These are phyloP conservation scores for Prunella strophiata DNA, from an alignment of 2,797 vertebrate genomes.

Conservation along the genomic window DNA sequence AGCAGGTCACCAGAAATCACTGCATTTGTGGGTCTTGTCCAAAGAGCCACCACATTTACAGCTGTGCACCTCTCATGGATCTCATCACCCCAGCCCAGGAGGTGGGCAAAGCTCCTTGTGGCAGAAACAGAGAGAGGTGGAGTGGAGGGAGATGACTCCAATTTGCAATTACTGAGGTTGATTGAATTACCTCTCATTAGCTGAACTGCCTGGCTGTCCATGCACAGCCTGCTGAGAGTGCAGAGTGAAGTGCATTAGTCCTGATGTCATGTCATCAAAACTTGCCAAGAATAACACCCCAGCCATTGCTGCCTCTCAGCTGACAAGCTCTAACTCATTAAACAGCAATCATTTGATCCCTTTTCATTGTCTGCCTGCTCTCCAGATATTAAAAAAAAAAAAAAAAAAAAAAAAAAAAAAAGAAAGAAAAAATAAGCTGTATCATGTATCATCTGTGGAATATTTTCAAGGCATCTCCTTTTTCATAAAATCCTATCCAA, in stretches of 20 bases:
- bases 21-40: not conserved
- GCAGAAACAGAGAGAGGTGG: not conserved
- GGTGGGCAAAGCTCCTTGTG: not conserved
- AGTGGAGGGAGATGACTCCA: not conserved
- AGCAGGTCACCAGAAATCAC: not conserved
- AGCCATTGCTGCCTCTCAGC: not conserved
- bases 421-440: not conserved
- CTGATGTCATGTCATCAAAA: not conserved
- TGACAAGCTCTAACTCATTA: constrained; percentile 6
- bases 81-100: not conserved
- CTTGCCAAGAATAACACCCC: not conserved
- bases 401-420: not conserved
- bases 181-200: not conserved
- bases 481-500: not conserved
- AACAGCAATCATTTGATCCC: not conserved
- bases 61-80: not conserved
- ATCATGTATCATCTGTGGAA: fast-evolving
- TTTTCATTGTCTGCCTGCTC: not conserved
- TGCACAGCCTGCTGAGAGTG: not conserved
- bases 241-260: not conserved
- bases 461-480: not conserved
- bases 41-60: not conserved
- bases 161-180: not conserved
- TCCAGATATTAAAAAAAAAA: not conserved
- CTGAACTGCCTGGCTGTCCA: not conserved